phyloP scores from a whole-genome alignment of 2,113 vertebrate species.

The Sminthopsis crassicaudata region DNA sequence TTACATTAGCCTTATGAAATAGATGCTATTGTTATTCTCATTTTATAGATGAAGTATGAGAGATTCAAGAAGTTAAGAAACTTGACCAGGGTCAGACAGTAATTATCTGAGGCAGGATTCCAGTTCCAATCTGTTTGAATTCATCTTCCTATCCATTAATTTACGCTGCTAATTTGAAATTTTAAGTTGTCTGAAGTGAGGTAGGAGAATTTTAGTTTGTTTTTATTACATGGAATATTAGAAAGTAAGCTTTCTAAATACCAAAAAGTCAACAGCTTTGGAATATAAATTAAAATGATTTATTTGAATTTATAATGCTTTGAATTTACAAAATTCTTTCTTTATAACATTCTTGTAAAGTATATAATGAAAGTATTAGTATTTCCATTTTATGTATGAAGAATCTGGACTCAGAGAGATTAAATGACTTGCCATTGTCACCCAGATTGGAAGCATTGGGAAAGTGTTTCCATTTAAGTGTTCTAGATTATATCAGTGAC shows the following conservation, averaged over 20 bases:
- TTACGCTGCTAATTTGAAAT: neutral
- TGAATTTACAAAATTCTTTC: neutral
- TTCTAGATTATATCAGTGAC: neutral
- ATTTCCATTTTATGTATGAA: neutral
- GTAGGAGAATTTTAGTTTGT: neutral
- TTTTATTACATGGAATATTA: neutral
- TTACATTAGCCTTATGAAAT: neutral
- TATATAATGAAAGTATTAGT: neutral
- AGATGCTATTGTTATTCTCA: neutral
- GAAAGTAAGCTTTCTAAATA: neutral
- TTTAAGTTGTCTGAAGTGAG: neutral
- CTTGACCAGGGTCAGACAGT: neutral
- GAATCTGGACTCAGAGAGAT: neutral
- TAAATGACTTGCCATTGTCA: neutral
- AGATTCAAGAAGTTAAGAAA: neutral
- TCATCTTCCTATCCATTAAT: neutral
- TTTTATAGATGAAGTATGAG: neutral
- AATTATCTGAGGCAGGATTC: neutral
- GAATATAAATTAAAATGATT: neutral
- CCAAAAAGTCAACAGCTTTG: neutral
- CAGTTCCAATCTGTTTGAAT: neutral
- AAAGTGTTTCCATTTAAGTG: neutral
- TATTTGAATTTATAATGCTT: neutral
- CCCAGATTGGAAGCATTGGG: neutral
- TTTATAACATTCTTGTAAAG: neutral